Conservation (phyloP, 1,140 invertebrate species). For the Orchesella cincta region DNA sequence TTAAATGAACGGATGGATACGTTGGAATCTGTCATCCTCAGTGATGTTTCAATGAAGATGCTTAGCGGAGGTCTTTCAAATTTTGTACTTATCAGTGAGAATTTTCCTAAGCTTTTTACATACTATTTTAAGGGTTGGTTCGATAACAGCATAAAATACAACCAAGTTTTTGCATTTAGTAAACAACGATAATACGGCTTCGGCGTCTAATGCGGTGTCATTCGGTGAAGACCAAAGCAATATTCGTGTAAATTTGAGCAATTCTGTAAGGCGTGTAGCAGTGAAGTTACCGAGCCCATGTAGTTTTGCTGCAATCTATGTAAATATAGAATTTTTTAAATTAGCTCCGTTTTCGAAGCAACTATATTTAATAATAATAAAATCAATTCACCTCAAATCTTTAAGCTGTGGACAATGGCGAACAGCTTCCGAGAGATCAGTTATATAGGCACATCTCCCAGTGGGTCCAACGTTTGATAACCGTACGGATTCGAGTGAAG, state of each 20-base stretch:
- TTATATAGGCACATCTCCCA: constrained; percentile 37
- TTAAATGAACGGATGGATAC: constrained; percentile 38
- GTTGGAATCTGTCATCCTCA: constrained; percentile 27
- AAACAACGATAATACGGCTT: constrained; percentile 5
- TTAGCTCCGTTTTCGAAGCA: too few species aligned
- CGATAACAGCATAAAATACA: constrained; percentile 35
- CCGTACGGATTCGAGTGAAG: constrained; percentile 11
- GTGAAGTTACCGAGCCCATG: constrained; percentile 5
- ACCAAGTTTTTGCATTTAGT: neutral
- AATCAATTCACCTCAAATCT: constrained; percentile 44
- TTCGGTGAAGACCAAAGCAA: constrained; percentile 32
- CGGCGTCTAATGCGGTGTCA: constrained; percentile 26
- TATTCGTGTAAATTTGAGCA: constrained; percentile 21
- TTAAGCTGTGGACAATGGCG: constrained; percentile 26
- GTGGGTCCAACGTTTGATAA: constrained; percentile 28
- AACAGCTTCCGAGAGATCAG: constrained; percentile 32
- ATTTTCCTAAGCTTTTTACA: constrained; percentile 30
- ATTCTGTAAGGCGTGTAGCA: constrained; percentile 1
- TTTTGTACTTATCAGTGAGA: constrained; percentile 30
- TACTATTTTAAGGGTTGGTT: constrained; percentile 21
- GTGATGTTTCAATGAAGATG: constrained; percentile 31
- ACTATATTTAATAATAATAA: too few species aligned
- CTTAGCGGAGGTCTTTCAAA: constrained; percentile 35
- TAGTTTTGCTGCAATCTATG: constrained; percentile 39
- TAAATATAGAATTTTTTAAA: too few species aligned